Conservation (phyloP, 2,113 vertebrate species). For the Phylloscopus trochiloides region DNA sequence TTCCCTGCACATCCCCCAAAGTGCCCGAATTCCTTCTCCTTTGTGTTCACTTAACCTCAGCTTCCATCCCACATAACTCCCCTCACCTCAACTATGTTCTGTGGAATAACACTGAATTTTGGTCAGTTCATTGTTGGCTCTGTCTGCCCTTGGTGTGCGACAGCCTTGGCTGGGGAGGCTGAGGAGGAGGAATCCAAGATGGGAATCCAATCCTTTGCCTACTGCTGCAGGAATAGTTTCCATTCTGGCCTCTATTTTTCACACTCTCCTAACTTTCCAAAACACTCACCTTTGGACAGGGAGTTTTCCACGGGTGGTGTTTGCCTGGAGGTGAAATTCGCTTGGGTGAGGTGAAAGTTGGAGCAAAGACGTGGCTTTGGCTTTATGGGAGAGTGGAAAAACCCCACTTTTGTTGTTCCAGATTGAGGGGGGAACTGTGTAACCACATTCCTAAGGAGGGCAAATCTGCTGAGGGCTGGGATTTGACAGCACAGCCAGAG, state of each 20-base stretch:
- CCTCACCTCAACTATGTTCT: conserved; percentile 63
- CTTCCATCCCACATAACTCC: conserved; percentile 44
- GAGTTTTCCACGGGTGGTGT: conserved; percentile 23
- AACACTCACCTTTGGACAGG: conserved; percentile 36
- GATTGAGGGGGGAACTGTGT: not conserved
- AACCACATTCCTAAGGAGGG: not conserved
- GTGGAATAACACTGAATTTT: conserved; percentile 42
- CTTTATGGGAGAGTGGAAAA: not conserved
- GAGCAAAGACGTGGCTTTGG: not conserved
- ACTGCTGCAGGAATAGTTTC: conserved; percentile 35
- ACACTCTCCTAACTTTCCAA: conserved; percentile 56
- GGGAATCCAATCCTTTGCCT: conserved; percentile 11
- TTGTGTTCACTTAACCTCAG: conserved; percentile 51
- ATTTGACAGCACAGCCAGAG: not conserved
- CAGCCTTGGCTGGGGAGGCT: not conserved
- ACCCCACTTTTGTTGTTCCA: not conserved
- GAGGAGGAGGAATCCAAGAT: not conserved
- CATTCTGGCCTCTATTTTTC: not conserved
- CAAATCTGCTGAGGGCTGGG: conserved; percentile 11
- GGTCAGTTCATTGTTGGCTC: conserved; percentile 32
- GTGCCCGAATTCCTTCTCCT: conserved; percentile 50
- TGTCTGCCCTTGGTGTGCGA: conserved; percentile 11
- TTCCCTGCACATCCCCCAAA: conserved; percentile 35
- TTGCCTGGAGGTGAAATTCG: conserved; percentile 45
- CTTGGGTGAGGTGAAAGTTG: not conserved